Conservation (phyloP, 2,113 vertebrate genomes). For the Thomomys bottae region DNA sequence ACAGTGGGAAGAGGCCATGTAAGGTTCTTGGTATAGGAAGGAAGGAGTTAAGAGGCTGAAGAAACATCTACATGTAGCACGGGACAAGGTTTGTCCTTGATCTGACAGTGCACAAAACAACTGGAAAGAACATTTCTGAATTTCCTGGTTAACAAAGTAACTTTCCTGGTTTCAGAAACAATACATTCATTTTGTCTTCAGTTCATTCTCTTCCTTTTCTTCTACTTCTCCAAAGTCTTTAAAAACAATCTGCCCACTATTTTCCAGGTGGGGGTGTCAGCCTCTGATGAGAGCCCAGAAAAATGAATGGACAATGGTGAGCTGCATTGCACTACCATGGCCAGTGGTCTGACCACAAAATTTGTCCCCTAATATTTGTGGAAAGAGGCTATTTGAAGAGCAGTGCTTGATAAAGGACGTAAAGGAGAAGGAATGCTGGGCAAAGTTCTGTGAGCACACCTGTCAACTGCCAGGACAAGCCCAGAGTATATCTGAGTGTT, state of each 20-base stretch:
- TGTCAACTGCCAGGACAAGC: background rate
- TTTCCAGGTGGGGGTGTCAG: background rate
- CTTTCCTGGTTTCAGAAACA: background rate
- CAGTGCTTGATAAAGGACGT: background rate
- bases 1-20: background rate
- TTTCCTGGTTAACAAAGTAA: background rate
- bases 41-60: background rate
- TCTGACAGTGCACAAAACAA: background rate
- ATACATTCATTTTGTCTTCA: background rate
- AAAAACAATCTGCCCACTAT: background rate
- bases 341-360: background rate
- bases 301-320: background rate
- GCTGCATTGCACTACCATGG: background rate
- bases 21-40: background rate
- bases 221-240: background rate
- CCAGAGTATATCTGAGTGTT: background rate
- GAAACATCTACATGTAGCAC: background rate
- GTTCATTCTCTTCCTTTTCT: background rate
- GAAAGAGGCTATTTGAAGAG: constrained; percentile 4
- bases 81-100: background rate
- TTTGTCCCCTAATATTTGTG: background rate
- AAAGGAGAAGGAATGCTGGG: background rate
- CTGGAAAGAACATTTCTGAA: background rate
- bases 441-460: background rate
- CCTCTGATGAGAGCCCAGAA: background rate